A percentile compares a stretch with the other conserved stretches of the same genome.
phyloP scores from a whole-genome alignment of 92 coral and sea anemone genomes.

The Phenganax marumi region DNA sequence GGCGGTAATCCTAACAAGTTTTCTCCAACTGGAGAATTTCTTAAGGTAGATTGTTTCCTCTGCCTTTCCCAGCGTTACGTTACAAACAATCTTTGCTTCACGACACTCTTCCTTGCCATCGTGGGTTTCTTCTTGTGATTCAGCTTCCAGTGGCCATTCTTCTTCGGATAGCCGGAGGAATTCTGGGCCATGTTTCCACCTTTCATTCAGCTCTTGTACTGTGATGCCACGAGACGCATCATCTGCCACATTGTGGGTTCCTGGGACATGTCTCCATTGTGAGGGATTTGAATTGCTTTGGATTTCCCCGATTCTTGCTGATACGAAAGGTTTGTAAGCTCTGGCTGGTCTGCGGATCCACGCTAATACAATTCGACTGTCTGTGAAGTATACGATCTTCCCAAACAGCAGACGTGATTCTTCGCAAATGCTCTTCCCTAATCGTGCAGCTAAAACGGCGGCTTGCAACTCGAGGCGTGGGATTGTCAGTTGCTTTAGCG shows the following conservation, averaged over 20 bases:
- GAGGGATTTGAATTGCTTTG: conserved; percentile 49
- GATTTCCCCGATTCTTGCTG: conserved; percentile 54
- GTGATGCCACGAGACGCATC: conserved; percentile 51
- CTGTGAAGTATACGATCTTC: not conserved
- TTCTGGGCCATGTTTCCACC: conserved; percentile 52
- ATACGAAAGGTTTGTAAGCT: conserved; percentile 48
- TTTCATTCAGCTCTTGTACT: conserved; percentile 31
- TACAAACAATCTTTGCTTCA: conserved; percentile 17
- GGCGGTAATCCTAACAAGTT: conserved; percentile 58
- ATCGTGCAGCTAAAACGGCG: no score
- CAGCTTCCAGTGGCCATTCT: conserved; percentile 41
- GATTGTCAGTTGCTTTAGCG: no score
- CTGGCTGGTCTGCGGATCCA: conserved; percentile 55
- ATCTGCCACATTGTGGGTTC: conserved; percentile 47
- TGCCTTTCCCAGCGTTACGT: not conserved
- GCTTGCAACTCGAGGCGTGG: no score
- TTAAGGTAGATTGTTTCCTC: conserved; percentile 38
- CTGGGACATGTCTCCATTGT: conserved; percentile 52
- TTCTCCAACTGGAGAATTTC: conserved; percentile 65
- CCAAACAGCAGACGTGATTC: not conserved
- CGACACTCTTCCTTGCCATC: conserved; percentile 14
- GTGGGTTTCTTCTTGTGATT: not conserved
- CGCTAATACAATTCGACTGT: conserved; percentile 40
- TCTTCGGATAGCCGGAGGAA: conserved; percentile 45
- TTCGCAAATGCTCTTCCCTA: not conserved